Conservation (phyloP, 2,113 vertebrate species). For the Aphelocoma coerulescens region DNA sequence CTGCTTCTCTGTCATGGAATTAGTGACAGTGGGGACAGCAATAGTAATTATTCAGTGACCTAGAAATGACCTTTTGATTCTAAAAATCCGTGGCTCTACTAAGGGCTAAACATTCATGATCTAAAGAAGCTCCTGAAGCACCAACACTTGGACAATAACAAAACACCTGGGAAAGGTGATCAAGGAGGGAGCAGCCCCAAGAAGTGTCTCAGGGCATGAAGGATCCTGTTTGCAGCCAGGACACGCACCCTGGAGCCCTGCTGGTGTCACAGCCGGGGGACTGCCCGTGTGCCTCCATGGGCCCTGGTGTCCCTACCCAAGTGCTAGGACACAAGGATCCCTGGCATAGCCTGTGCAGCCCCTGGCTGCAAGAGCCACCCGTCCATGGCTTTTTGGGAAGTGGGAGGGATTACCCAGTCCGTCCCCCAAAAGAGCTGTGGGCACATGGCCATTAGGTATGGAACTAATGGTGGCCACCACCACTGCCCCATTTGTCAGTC, state of each 20-base stretch:
- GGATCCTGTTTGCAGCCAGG: background rate
- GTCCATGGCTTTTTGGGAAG: background rate
- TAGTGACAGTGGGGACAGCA: background rate
- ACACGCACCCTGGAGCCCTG: background rate
- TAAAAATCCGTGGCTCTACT: background rate
- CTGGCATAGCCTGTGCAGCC: background rate
- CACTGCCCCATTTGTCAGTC: background rate
- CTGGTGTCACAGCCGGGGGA: background rate
- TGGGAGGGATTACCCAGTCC: background rate
- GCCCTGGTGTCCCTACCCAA: background rate
- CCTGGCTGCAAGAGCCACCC: background rate
- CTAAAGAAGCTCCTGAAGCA: background rate
- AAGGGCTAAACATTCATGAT: background rate
- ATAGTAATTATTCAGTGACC: background rate
- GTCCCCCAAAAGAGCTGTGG: background rate
- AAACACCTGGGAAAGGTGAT: background rate
- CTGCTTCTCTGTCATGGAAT: background rate
- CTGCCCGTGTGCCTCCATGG: background rate
- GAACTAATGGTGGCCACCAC: background rate
- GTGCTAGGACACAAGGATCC: background rate
- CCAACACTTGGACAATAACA: background rate
- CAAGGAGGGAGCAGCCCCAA: background rate
- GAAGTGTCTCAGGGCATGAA: background rate
- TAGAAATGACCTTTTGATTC: background rate
- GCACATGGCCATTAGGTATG: rapidly evolving